Evolutionary conservation across 92 coral and sea anemone genomes (phyloP).

Genomic region (Porites divaricata): DNA sequence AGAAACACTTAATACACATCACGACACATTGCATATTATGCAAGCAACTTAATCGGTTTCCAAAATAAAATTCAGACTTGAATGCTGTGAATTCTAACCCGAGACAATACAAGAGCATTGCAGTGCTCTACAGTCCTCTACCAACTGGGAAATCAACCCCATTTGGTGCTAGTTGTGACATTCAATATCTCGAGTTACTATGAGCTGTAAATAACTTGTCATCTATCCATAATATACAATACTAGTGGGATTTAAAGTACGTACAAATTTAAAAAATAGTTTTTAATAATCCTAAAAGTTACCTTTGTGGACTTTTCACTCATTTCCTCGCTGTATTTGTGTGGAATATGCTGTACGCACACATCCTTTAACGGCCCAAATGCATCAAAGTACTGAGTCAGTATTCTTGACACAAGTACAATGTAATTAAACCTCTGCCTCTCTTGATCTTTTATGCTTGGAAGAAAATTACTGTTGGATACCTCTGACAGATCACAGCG

Average conservation of each 20-base stretch:
- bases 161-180: slow-evolving; percentile 11
- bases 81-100: slow-evolving; percentile 10
- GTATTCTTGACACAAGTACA: slow-evolving; percentile 38
- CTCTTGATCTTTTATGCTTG: slow-evolving; percentile 43
- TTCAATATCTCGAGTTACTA: slow-evolving; percentile 12
- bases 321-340: slow-evolving; percentile 47
- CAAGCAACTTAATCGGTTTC: slow-evolving; percentile 29
- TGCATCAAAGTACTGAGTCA: slow-evolving; percentile 42
- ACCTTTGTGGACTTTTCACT: slow-evolving; percentile 51
- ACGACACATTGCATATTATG: slow-evolving; percentile 24
- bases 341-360: slow-evolving; percentile 54
- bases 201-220: slow-evolving; percentile 20
- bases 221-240: slow-evolving; percentile 21
- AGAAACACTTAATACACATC: slow-evolving; percentile 16
- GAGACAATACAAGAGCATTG: slow-evolving; percentile 18
- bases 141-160: slow-evolving; percentile 22
- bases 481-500: slow-evolving; percentile 40
- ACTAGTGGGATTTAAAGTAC: slow-evolving; percentile 15
- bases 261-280: neutral
- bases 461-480: slow-evolving; percentile 44
- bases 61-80: slow-evolving; percentile 28
- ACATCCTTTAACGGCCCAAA: slow-evolving; percentile 48
- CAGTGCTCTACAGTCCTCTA: slow-evolving; percentile 27
- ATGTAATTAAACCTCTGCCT: slow-evolving; percentile 29
- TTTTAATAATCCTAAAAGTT: neutral